Percentiles rank a stretch among this genome's conserved stretches.
These are phyloP conservation scores for Karalla daura DNA, from an alignment of 2,797 vertebrate species.

Conservation along the genomic window DNA sequence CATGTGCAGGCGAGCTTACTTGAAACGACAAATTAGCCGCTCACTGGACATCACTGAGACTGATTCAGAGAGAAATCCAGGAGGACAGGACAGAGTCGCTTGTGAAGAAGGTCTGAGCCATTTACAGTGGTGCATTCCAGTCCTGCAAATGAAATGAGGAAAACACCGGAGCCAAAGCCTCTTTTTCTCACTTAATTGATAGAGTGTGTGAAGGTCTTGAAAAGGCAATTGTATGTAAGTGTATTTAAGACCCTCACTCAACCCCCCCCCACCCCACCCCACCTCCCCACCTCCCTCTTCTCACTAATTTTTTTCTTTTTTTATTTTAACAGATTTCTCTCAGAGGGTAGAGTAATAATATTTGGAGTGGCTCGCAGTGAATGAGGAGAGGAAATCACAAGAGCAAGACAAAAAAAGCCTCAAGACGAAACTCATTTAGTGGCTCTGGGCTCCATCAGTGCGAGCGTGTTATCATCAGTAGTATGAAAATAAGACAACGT, in stretches of 20 bases:
- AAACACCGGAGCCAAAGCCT: slow-evolving; percentile 10
- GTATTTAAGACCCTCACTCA: slow-evolving; percentile 11
- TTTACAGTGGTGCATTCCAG: background rate
- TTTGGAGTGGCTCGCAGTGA: slow-evolving; percentile 48
- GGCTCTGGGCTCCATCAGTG: slow-evolving; percentile 16
- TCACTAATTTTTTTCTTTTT: slow-evolving; percentile 15
- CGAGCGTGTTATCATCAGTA: slow-evolving; percentile 9
- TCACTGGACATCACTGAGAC: background rate
- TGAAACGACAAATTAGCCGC: slow-evolving; percentile 49
- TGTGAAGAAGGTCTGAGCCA: background rate
- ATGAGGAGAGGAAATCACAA: slow-evolving; percentile 47
- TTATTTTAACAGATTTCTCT: slow-evolving; percentile 39
- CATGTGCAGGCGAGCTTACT: background rate
- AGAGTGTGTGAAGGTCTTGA: slow-evolving; percentile 17
- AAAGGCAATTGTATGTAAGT: slow-evolving; percentile 25
- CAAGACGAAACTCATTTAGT: slow-evolving; percentile 53
- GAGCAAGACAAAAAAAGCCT: slow-evolving; percentile 53
- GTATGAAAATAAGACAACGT: slow-evolving; percentile 3
- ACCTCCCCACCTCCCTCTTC: background rate
- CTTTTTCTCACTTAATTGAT: slow-evolving; percentile 23
- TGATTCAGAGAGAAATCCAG: background rate
- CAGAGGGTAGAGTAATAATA: slow-evolving; percentile 52
- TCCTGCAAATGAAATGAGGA: slow-evolving; percentile 8
- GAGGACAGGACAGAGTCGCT: background rate
- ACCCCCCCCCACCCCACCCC: too few relatives aligned